Percentiles rank a stretch among this genome's conserved stretches.
Conservation (phyloP, 2,797 vertebrate genomes). For the Morus bassanus region DNA sequence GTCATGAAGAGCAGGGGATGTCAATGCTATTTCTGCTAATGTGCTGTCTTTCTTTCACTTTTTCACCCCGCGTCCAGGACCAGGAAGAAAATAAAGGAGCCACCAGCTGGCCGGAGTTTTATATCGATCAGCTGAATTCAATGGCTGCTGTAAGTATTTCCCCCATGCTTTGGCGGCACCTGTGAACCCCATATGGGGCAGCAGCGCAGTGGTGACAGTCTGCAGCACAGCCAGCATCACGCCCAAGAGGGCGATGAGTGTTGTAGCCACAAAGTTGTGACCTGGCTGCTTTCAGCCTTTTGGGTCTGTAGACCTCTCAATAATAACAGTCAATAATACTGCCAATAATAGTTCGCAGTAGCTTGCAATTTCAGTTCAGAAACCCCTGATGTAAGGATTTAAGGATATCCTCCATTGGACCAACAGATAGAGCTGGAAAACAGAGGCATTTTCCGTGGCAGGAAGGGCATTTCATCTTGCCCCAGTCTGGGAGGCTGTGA, state of each 20-base stretch:
- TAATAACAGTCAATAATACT: no score
- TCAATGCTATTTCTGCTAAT: neutral
- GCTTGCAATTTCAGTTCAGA: neutral
- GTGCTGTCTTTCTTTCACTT: neutral
- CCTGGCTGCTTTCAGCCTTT: neutral
- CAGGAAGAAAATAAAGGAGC: slow-evolving; percentile 99
- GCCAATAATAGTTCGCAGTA: neutral
- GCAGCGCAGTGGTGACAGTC: neutral
- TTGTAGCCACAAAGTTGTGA: neutral
- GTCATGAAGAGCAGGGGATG: neutral
- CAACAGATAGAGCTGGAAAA: neutral
- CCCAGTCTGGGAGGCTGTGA: neutral
- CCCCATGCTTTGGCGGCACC: neutral
- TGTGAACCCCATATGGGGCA: fast-evolving
- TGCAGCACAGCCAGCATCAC: fast-evolving
- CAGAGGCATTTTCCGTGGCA: fast-evolving
- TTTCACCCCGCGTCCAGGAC: slow-evolving; percentile 77
- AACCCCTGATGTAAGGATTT: neutral
- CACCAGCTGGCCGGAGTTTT: slow-evolving; percentile 98
- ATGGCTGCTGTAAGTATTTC: slow-evolving; percentile 96
- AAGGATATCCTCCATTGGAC: neutral
- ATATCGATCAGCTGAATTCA: slow-evolving; percentile 97
- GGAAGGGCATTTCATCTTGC: neutral
- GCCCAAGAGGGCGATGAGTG: fast-evolving
- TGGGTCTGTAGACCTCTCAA: neutral